Evolutionary conservation across 2,797 vertebrate genomes (phyloP).

Genomic region (Novumbra hubbsi): DNA sequence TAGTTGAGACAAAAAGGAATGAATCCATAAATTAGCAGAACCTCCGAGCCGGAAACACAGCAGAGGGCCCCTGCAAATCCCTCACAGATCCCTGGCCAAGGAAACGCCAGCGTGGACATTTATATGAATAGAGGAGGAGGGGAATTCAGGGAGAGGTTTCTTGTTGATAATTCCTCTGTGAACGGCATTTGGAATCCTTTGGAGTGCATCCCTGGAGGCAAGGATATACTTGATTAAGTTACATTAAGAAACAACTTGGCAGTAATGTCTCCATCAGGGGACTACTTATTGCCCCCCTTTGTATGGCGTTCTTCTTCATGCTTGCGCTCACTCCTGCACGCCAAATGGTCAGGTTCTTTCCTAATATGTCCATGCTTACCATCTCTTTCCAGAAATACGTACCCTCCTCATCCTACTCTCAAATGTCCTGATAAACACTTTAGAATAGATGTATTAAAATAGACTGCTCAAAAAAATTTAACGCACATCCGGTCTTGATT

Average conservation of each 20-base stretch:
- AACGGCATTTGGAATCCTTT: slow-evolving; percentile 8
- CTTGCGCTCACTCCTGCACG: neutral
- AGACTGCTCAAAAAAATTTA: too few species aligned
- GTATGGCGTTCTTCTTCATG: neutral
- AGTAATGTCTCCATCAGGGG: slow-evolving; percentile 49
- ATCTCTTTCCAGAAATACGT: neutral
- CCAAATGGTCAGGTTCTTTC: neutral
- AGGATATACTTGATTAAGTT: slow-evolving; percentile 53
- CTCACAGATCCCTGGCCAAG: slow-evolving; percentile 49
- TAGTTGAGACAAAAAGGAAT: slow-evolving; percentile 76
- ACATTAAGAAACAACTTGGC: slow-evolving; percentile 41
- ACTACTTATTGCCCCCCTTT: neutral
- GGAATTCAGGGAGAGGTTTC: slow-evolving; percentile 13
- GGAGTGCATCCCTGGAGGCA: slow-evolving; percentile 35
- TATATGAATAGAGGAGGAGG: slow-evolving; percentile 12
- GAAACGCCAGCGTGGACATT: slow-evolving; percentile 24
- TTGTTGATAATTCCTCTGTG: slow-evolving; percentile 50
- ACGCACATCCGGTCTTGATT: too few species aligned
- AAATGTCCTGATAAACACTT: neutral
- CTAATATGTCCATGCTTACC: neutral
- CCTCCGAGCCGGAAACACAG: slow-evolving; percentile 57
- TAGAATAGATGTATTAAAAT: too few species aligned
- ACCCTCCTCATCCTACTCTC: neutral
- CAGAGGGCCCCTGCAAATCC: slow-evolving; percentile 41
- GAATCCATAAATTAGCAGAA: slow-evolving; percentile 73